Conservation (phyloP, 2,888 invertebrate genomes). For the Diploptera punctata region DNA sequence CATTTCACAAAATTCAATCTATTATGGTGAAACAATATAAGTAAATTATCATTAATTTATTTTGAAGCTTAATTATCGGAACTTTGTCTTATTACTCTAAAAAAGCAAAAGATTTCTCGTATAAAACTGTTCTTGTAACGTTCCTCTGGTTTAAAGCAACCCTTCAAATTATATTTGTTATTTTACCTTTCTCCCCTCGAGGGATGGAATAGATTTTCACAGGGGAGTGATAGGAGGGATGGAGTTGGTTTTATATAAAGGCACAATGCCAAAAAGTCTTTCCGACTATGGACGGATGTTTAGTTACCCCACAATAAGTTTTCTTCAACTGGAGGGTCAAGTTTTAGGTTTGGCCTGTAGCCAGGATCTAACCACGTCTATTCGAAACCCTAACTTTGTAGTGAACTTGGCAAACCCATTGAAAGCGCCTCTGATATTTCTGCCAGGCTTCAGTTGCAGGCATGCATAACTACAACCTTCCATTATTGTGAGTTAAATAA, state of each 20-base stretch:
- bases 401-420: conserved; percentile 27
- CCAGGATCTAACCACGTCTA: conserved; percentile 10
- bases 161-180: too few relatives aligned
- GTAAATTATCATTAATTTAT: too few relatives aligned
- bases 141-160: too few relatives aligned
- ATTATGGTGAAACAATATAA: too few relatives aligned
- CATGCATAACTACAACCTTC: not conserved
- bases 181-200: too few relatives aligned
- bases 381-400: conserved; percentile 19
- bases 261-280: conserved; percentile 14
- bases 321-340: conserved; percentile 2
- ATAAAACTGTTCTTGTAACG: too few relatives aligned
- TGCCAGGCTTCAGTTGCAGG: conserved; percentile 18
- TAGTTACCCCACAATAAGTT: conserved; percentile 21
- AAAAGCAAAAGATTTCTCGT: too few relatives aligned
- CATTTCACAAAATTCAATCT: too few relatives aligned
- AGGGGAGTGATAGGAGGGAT: not conserved
- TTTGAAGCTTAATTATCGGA: too few relatives aligned
- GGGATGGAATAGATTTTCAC: not conserved
- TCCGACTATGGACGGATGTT: not conserved
- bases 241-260: not conserved
- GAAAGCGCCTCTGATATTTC: conserved; percentile 2
- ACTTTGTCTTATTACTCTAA: too few relatives aligned
- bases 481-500: not conserved
- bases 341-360: conserved; percentile 9